Percentiles rank a stretch among this genome's conserved stretches.
phyloP scores from a whole-genome alignment of 2,888 invertebrate genomes.

The Coleophora deauratella region DNA sequence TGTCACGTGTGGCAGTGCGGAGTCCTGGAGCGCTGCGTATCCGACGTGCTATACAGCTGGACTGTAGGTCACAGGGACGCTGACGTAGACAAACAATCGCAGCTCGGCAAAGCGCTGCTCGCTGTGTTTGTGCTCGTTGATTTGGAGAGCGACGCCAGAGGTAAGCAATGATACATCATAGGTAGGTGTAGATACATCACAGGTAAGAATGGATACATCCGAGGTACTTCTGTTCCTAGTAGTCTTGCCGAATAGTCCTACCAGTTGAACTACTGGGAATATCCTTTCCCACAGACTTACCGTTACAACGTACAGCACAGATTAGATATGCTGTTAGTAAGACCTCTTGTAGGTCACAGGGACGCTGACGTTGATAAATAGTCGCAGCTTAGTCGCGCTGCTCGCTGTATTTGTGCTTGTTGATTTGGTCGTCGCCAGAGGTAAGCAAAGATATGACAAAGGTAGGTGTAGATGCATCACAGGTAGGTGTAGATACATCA shows the following conservation, averaged over 20 bases:
- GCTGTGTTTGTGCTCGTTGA: constrained; percentile 69
- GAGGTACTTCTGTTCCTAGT: too few species aligned
- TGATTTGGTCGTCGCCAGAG: constrained; percentile 51
- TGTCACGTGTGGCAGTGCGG: constrained; percentile 72
- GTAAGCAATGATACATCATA: too few species aligned
- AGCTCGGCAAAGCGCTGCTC: constrained; percentile 56
- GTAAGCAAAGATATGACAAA: too few species aligned
- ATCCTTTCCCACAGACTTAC: too few species aligned
- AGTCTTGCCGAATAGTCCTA: too few species aligned
- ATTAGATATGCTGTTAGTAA: too few species aligned
- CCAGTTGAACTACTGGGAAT: too few species aligned
- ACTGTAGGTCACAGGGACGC: constrained; percentile 63
- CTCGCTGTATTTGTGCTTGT: constrained; percentile 69
- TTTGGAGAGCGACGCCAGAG: constrained; percentile 51
- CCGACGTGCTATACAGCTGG: constrained; percentile 68
- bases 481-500: too few species aligned
- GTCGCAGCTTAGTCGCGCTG: constrained; percentile 48
- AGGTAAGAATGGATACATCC: too few species aligned
- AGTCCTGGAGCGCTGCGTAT: constrained; percentile 59
- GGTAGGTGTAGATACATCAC: too few species aligned
- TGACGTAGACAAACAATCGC: constrained; percentile 50
- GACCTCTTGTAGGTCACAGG: constrained; percentile 60
- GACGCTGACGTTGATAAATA: constrained; percentile 55
- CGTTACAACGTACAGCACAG: too few species aligned
- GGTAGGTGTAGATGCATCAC: too few species aligned